Evolutionary conservation across 2,888 invertebrate species (phyloP), one percentile per base, ranked within the genome.

Genomic region (Catocala nupta): DNA sequence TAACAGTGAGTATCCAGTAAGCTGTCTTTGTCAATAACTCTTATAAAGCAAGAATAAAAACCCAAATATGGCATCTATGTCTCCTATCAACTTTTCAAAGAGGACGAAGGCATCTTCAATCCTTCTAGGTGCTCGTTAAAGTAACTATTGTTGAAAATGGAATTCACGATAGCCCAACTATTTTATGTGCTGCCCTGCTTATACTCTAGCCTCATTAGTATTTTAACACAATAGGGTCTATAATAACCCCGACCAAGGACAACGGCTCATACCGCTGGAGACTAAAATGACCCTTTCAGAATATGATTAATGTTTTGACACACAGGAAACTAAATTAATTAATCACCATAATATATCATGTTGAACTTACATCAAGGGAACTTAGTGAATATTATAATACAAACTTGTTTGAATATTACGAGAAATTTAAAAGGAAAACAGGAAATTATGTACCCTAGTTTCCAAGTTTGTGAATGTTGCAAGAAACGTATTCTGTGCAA

Each of bases 271-370:
- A 34, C 42, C 48, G 36, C 25, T 36, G 44, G n/a, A 50, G 61
- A 39, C 55, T 47, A 45, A 61, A 61, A 61, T 61, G 55, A 61
- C 61, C 61, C 55, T 61, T 61, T 55, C 50, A 55, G 43, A 43
- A 34, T 50, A 51, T 61, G 61, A 61, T 61, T 61, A 55, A 61
- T 61, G 55, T 51, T 13, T 11, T 11, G 33, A 43, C 39, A 13
- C 50, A 51, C 45, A 51, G 44, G 55, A 55, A 61, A 61, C 61
- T 61, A 51, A 61, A 61, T 61, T 61, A 61, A 61, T 61, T 61
- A 55, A 61, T 55, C 55, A 51, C 51, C 45, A 55, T 55, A 45
- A 61, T 61, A 54, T 54, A 55, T 55, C 49, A 36, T 55, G 36
- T 16, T 45, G 10, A 25, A 45, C 49, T 59, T 47, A 34, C 43